These are phyloP conservation scores for Epizoanthus scotinus DNA, from an alignment of 92 coral and sea anemone genomes.

Conservation along the genomic window DNA sequence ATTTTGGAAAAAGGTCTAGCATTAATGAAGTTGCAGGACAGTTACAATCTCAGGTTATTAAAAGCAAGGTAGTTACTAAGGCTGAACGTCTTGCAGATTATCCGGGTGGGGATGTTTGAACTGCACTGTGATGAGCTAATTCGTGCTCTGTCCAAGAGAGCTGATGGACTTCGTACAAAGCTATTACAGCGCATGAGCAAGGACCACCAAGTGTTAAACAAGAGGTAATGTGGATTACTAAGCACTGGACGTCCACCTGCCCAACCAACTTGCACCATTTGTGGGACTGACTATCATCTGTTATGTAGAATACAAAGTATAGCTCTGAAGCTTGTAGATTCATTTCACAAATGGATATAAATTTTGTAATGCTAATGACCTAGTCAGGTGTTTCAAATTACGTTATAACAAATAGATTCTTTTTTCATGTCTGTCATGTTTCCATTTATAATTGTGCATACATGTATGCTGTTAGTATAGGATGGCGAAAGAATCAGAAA, in stretches of 20 bases:
- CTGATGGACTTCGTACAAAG: constrained; percentile 85
- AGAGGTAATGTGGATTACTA: constrained; percentile 55
- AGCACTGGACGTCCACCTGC: no score
- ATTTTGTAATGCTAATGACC: no score
- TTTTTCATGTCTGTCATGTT: no score
- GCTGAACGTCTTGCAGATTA: constrained; percentile 63
- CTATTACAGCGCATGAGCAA: constrained; percentile 96
- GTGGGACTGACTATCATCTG: neutral
- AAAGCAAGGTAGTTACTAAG: neutral
- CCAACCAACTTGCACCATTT: neutral
- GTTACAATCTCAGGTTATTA: neutral
- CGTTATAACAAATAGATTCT: no score
- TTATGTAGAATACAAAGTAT: no score
- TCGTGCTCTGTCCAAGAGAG: constrained; percentile 94
- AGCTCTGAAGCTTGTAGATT: no score
- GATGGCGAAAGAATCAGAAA: no score
- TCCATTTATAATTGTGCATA: no score
- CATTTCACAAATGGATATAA: no score
- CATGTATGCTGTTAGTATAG: no score
- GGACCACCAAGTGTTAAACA: constrained; percentile 92
- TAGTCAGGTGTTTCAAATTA: no score
- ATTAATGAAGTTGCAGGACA: neutral
- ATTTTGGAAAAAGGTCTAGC: no score
- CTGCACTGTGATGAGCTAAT: constrained; percentile 97
- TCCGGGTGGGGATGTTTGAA: constrained; percentile 97